These are phyloP conservation scores for Syrphus vitripennis DNA, from an alignment of 2,888 invertebrate species.

Conservation along the genomic window DNA sequence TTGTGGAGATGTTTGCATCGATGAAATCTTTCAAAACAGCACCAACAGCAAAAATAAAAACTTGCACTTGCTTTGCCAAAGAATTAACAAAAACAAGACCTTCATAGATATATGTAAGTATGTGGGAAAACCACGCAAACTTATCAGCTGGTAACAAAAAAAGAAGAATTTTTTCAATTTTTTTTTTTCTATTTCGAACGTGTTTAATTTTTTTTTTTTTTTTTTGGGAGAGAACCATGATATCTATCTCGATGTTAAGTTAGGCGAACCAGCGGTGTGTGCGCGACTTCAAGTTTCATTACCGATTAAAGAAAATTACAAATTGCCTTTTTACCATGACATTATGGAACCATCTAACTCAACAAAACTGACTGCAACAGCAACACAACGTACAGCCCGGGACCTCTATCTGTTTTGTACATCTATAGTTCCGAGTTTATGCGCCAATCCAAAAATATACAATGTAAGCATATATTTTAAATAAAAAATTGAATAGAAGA, in stretches of 20 bases:
- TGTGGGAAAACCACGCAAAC: background rate
- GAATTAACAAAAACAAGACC: background rate
- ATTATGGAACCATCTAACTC: slow-evolving; percentile 47
- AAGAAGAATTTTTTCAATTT: background rate
- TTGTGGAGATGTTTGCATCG: background rate
- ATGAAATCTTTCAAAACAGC: background rate
- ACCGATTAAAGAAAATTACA: slow-evolving; percentile 67
- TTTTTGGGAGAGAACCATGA: background rate
- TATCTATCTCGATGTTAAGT: background rate
- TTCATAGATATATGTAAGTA: background rate
- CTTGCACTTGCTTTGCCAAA: background rate
- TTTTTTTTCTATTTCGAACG: background rate
- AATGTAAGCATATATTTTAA: background rate
- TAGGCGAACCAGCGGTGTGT: background rate
- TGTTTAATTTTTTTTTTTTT: background rate
- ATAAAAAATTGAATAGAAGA: background rate
- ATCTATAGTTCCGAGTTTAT: background rate
- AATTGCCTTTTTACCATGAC: slow-evolving; percentile 70
- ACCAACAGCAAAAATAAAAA: background rate
- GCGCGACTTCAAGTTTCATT: slow-evolving; percentile 61
- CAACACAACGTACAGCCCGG: background rate
- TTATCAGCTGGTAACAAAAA: background rate
- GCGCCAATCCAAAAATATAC: slow-evolving; percentile 4
- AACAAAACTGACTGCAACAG: background rate
- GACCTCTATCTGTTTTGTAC: background rate